A percentile compares a stretch with the other conserved stretches of the same genome.
phyloP scores from a whole-genome alignment of 2,888 invertebrate species.

The Meganola albula region DNA sequence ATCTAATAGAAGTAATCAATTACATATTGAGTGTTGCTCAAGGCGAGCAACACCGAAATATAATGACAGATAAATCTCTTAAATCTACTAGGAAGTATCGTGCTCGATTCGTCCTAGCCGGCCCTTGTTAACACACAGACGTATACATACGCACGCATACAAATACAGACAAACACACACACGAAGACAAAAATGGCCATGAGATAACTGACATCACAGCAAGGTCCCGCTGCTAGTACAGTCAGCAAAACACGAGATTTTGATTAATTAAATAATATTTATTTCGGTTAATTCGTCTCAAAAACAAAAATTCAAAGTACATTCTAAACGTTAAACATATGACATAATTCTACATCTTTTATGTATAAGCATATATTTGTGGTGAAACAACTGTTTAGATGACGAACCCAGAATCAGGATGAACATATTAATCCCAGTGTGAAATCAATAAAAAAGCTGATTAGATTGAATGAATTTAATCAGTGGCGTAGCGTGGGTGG shows the following conservation, averaged over 20 bases:
- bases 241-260: constrained; percentile 43
- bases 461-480: too few species aligned
- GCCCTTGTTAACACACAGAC: constrained; percentile 45
- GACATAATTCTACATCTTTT: too few species aligned
- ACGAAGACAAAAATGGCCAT: constrained; percentile 49
- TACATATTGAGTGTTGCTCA: constrained; percentile 39
- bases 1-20: constrained; percentile 17
- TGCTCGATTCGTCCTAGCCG: constrained; percentile 62
- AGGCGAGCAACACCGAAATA: constrained; percentile 54
- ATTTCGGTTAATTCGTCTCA: too few species aligned
- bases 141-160: constrained; percentile 23
- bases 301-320: too few species aligned
- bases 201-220: constrained; percentile 72
- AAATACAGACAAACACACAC: constrained; percentile 23
- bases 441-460: too few species aligned
- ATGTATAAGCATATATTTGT: too few species aligned
- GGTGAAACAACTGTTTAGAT: too few species aligned
- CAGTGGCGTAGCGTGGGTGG: too few species aligned
- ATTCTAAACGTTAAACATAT: too few species aligned
- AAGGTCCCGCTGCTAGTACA: constrained; percentile 61
- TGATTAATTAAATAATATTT: constrained; percentile 1
- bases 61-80: constrained; percentile 57
- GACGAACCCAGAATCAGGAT: too few species aligned
- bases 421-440: too few species aligned
- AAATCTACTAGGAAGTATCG: constrained; percentile 64